Evolutionary conservation across 1,140 invertebrate species (phyloP), one percentile per base, ranked within the genome.

Genomic region (Leguminivora glycinivorella): DNA sequence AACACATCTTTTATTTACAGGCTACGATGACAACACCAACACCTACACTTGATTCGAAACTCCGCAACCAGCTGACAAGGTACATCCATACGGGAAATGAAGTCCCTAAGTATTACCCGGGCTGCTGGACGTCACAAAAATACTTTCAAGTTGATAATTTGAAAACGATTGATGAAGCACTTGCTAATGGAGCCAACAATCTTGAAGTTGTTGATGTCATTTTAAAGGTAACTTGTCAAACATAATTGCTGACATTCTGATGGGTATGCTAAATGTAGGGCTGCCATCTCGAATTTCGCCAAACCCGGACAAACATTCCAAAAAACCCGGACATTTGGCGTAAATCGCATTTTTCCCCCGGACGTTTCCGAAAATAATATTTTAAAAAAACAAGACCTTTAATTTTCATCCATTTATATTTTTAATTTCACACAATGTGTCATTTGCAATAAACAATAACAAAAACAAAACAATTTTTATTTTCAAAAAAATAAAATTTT

Each of bases 11-110:
- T 9, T 19, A 17, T n/a, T 63, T 31, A 17, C 58, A 63, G 58
- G 58, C 58, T 17, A 63, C 58, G 70, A 76, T 70, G 71, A 78
- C 67, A 56, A 73, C 77, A 70, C 25, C 70, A 47, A 73, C 76
- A 68, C 26, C 70, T 25, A n/a, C 67, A 58, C 78, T 91, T 52
- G 80, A 87, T 74, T 78, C 81, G 22, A 72, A 74, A 71, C 68
- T 87, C 24, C 76, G 76, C 58, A 89, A 86, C 72, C 88, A 88
- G 26, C 73, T 94, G 56, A 84, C 78, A 43, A 85, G 92, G 58
- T 94, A 87, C 77, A 77, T 94, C 10, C 93, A 93, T 52, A 87
- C 93, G 71, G 93, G 93, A 10, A 93, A 92, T 81, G 93, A 93
- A 76, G 78, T 89, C 60, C 90, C 92, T 0, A 92, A 92, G 70